Base-by-base conservation (phyloP, 2,888 invertebrate species). In the Disparrhopalites patrizii region DNA sequence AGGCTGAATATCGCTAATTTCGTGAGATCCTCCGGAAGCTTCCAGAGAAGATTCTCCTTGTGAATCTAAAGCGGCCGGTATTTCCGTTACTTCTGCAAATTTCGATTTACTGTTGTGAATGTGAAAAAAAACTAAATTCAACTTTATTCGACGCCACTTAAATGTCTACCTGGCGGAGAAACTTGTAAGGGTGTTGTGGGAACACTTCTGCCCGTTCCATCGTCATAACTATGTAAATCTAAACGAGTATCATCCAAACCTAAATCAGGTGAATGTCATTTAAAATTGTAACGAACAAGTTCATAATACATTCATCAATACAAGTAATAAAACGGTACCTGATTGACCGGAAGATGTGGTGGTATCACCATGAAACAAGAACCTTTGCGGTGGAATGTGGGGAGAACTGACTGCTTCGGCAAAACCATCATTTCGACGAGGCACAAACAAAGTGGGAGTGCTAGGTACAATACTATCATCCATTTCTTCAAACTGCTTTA, bases 341-440 rank as follows among this genome's bases (percentile, higher is more conserved):
- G 56, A 28, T 30, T 54, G 38, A 3, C 56, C 63, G 4, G 43
- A 33, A 10, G 30, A 27, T 50, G 65, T 50, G n/a, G 58, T 50
- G 33, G 51, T 38, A 15, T 64, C 55, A 40, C 52, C 51, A 23
- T 43, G 63, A 76, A 88, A 88, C 72, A 87, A 82, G 0, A 85
- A 84, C 20, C 70, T 68, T 43, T 62, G 62, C 76, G 81, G 81
- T 3, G 85, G 85, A 30, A 88, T 86, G 80, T 89, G 87, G 4
- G 94, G 94, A 0, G 94, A 94, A 78, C 93, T 93, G 38, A 94
- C 90, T 51, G 93, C 93, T 78, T 93, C 92, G 40, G 92, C 91
- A 81, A 92, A 92, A 62, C 91, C 92, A 79, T 93, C 93, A 68
- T 85, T 87, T 68, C 92, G 83, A 67, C 90, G 82, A 3, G 92